Evolutionary conservation across 2,888 invertebrate genomes (phyloP).

Genomic region (Epiblema foenella): DNA sequence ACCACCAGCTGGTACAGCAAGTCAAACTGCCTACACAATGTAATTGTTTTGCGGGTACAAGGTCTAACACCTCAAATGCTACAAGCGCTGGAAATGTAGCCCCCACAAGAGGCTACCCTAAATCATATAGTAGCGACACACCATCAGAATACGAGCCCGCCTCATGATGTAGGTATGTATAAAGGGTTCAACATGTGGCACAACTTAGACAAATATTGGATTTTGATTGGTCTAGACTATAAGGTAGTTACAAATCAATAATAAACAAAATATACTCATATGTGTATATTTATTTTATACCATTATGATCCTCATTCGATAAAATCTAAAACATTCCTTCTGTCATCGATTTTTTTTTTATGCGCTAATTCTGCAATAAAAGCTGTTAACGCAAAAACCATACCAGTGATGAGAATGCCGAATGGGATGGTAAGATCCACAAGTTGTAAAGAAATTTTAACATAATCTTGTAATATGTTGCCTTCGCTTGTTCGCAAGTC

Average conservation of each 20-base stretch:
- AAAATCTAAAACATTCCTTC: neutral
- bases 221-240: no score
- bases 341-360: neutral
- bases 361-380: slow-evolving; percentile 23
- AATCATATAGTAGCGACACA: no score
- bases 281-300: neutral
- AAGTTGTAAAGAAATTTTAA: slow-evolving; percentile 10
- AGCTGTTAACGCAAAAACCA: neutral
- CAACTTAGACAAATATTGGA: no score
- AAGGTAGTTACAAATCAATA: neutral
- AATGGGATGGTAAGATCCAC: slow-evolving; percentile 29
- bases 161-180: no score
- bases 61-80: no score
- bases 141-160: no score
- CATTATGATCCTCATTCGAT: neutral
- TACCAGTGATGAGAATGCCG: slow-evolving; percentile 12
- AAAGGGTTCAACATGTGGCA: no score
- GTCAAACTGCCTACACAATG: no score
- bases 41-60: no score
- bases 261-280: neutral
- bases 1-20: no score
- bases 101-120: no score
- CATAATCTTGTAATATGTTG: neutral
- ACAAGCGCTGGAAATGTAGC: no score
- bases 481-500: neutral